These are phyloP conservation scores for Gymnothorax javanicus DNA, from an alignment of 2,797 vertebrate genomes.

Conservation along the genomic window DNA sequence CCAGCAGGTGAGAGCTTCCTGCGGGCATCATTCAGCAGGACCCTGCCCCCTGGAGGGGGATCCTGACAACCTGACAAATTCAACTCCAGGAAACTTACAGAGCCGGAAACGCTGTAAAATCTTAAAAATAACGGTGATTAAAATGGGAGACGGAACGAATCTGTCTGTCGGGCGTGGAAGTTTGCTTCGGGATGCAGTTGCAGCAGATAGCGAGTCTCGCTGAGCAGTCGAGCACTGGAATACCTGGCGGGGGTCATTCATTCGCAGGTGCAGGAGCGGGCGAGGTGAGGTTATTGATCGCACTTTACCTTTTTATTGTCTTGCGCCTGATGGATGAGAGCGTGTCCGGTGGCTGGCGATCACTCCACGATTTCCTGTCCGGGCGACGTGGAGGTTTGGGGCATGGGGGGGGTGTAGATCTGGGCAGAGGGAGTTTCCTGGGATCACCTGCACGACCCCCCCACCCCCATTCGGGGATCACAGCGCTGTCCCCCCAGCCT, in stretches of 20 bases:
- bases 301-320: constrained; percentile 8
- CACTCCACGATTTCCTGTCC: background rate
- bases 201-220: background rate
- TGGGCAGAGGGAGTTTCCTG: background rate
- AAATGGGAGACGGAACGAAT: background rate
- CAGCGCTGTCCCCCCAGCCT: background rate
- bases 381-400: background rate
- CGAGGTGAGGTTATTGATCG: constrained; percentile 24
- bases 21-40: constrained; percentile 20
- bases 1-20: constrained; percentile 47
- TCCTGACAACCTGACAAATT: constrained; percentile 29
- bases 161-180: background rate
- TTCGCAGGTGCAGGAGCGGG: too few species aligned
- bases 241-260: background rate
- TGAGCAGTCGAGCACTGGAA: background rate
- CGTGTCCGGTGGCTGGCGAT: too few species aligned
- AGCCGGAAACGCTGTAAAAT: background rate
- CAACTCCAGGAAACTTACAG: background rate
- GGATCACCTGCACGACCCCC: background rate
- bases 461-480: background rate
- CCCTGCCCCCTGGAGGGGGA: background rate
- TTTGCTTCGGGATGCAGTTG: background rate
- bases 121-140: background rate
- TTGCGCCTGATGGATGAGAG: constrained; percentile 17
- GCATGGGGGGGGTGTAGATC: background rate